Conservation (phyloP, 2,888 invertebrate genomes). For the Caenorhabditis plicata region DNA sequence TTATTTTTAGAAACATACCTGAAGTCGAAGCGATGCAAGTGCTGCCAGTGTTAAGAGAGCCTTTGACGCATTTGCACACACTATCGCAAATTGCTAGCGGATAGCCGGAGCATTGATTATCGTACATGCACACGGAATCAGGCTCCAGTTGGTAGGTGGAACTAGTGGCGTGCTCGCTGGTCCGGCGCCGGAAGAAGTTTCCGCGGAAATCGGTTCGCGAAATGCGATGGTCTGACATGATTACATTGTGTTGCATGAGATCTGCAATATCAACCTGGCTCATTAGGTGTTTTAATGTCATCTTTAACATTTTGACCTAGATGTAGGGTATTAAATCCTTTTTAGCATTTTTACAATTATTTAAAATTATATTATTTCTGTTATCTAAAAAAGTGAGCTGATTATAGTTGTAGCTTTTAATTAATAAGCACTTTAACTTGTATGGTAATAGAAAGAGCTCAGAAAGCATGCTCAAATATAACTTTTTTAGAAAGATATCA, state of each 20-base stretch:
- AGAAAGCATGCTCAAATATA: too few species aligned
- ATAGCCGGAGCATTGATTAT: constrained; percentile 64
- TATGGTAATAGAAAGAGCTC: too few species aligned
- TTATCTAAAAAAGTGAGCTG: too few species aligned
- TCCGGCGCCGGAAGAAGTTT: constrained; percentile 26
- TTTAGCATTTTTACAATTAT: too few species aligned
- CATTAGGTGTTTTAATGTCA: background rate
- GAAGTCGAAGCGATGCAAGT: constrained; percentile 55
- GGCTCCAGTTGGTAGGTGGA: background rate
- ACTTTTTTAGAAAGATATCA: too few species aligned
- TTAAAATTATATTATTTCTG: too few species aligned
- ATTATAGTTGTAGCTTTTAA: too few species aligned
- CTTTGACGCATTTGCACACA: constrained; percentile 61
- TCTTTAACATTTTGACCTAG: too few species aligned
- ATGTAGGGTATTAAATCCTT: too few species aligned
- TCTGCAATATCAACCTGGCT: constrained; percentile 19
- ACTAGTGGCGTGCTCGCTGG: constrained; percentile 1
- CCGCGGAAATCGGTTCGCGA: constrained; percentile 17
- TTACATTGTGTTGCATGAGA: constrained; percentile 29
- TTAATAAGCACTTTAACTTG: too few species aligned
- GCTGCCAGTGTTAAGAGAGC: constrained; percentile 63
- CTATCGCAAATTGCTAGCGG: constrained; percentile 63
- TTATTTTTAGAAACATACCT: constrained; percentile 15
- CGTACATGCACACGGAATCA: constrained; percentile 52
- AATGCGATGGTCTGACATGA: constrained; percentile 31